Percentiles rank a stretch among this genome's conserved stretches.
phyloP scores from a whole-genome alignment of 1,140 invertebrate genomes.

The Spodoptera frugiperda region DNA sequence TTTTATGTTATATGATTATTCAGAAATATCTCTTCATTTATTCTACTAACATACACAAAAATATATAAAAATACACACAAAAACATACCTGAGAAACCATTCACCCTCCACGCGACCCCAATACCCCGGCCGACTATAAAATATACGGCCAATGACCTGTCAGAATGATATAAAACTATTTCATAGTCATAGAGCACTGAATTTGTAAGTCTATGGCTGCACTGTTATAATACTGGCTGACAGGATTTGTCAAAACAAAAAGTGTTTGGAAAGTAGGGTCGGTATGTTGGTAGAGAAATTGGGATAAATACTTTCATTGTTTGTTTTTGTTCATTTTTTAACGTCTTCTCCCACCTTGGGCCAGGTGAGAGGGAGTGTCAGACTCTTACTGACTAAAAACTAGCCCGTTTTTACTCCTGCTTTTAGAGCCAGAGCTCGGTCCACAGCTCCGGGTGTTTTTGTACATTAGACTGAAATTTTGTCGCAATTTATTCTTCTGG shows the following conservation, averaged over 20 bases:
- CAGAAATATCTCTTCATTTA: too few species aligned
- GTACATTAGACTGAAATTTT: too few species aligned
- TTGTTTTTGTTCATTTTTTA: too few species aligned
- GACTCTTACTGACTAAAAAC: too few species aligned
- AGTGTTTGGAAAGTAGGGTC: conserved; percentile 3
- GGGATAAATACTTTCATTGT: not conserved
- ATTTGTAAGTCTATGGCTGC: conserved; percentile 14
- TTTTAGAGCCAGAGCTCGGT: too few species aligned
- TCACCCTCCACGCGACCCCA: not conserved
- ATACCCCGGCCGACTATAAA: not conserved
- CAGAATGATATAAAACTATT: conserved; percentile 35
- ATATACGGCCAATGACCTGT: conserved; percentile 26
- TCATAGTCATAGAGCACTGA: conserved; percentile 30
- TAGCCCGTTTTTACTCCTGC: too few species aligned
- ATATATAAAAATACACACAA: not conserved
- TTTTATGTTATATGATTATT: too few species aligned
- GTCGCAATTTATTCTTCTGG: too few species aligned
- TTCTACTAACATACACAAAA: too few species aligned
- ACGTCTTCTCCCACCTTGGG: too few species aligned
- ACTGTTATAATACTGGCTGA: conserved; percentile 14
- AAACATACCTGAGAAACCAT: not conserved
- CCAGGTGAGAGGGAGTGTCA: too few species aligned
- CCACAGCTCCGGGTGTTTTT: too few species aligned
- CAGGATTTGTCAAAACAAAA: conserved; percentile 33
- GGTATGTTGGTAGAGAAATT: not conserved